phyloP scores from a whole-genome alignment of 1,140 invertebrate genomes.

The Zaprionus davidi region DNA sequence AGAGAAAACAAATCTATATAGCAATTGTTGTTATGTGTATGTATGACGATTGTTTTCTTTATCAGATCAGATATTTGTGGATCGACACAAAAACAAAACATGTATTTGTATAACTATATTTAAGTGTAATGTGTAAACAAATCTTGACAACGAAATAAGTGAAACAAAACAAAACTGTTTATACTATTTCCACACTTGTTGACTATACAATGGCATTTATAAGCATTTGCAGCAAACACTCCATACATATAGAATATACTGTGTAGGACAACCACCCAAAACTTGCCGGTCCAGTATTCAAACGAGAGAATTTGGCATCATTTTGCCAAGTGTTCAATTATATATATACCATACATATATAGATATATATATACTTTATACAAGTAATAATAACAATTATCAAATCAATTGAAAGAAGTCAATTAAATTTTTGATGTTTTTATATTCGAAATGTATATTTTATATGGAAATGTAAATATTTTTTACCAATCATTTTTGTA shows the following conservation, averaged over 20 bases:
- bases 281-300: slow-evolving; percentile 80
- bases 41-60: slow-evolving; percentile 28
- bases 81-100: slow-evolving; percentile 4
- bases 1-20: slow-evolving; percentile 27
- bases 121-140: slow-evolving; percentile 26
- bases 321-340: slow-evolving; percentile 43
- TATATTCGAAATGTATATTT: slow-evolving; percentile 20
- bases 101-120: slow-evolving; percentile 13
- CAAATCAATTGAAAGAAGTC: slow-evolving; percentile 59
- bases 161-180: slow-evolving; percentile 24
- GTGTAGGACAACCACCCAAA: slow-evolving; percentile 54
- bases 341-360: slow-evolving; percentile 22
- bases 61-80: slow-evolving; percentile 18
- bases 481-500: slow-evolving; percentile 57
- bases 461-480: slow-evolving; percentile 62
- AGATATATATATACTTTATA: slow-evolving; percentile 16
- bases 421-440: slow-evolving; percentile 62
- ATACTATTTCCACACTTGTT: slow-evolving; percentile 55
- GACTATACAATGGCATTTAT: slow-evolving; percentile 36
- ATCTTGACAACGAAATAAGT: slow-evolving; percentile 63
- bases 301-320: slow-evolving; percentile 54
- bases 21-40: slow-evolving; percentile 31
- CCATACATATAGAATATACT: slow-evolving; percentile 20
- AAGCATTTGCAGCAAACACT: slow-evolving; percentile 42
- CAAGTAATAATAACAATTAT: slow-evolving; percentile 24